Percentiles rank a stretch among this genome's conserved stretches.
Evolutionary conservation across 2,888 invertebrate genomes (phyloP).

Genomic region (Diadegma fenestrale): DNA sequence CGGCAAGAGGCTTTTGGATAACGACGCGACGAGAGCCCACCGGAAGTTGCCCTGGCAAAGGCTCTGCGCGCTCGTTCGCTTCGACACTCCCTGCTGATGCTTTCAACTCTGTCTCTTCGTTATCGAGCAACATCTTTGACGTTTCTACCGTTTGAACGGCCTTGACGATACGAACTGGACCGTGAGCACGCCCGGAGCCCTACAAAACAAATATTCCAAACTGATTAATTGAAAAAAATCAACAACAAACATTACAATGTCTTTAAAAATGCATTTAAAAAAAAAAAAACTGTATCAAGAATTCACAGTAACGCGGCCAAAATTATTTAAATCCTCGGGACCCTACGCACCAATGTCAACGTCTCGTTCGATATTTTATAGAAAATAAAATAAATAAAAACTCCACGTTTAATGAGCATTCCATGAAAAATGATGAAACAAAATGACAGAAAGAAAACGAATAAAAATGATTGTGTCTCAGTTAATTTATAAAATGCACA

Average conservation of each 20-base stretch:
- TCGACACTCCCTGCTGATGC: slow-evolving; percentile 55
- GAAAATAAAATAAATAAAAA: slow-evolving; percentile 14
- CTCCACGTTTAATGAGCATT: not conserved
- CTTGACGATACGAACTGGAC: slow-evolving; percentile 77
- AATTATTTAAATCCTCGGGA: not conserved
- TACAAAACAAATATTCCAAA: slow-evolving; percentile 61
- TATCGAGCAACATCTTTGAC: slow-evolving; percentile 39
- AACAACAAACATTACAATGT: slow-evolving; percentile 67
- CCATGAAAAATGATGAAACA: not conserved
- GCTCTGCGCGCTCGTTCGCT: slow-evolving; percentile 61
- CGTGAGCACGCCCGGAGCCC: slow-evolving; percentile 73
- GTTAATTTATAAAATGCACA: too few relatives aligned
- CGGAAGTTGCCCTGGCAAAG: slow-evolving; percentile 60
- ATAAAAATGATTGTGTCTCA: slow-evolving; percentile 21
- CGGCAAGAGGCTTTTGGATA: slow-evolving; percentile 77
- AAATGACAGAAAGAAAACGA: slow-evolving; percentile 30
- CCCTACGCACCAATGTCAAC: not conserved
- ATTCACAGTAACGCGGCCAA: slow-evolving; percentile 51
- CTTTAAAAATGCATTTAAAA: slow-evolving; percentile 57
- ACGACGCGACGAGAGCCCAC: too few relatives aligned
- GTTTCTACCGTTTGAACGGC: slow-evolving; percentile 75
- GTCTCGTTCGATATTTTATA: too few relatives aligned
- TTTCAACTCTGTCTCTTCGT: slow-evolving; percentile 55
- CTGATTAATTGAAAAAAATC: too few relatives aligned
- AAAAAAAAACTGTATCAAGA: slow-evolving; percentile 64